phyloP scores from a whole-genome alignment of 2,113 vertebrate species.

The Terrapene triunguis region DNA sequence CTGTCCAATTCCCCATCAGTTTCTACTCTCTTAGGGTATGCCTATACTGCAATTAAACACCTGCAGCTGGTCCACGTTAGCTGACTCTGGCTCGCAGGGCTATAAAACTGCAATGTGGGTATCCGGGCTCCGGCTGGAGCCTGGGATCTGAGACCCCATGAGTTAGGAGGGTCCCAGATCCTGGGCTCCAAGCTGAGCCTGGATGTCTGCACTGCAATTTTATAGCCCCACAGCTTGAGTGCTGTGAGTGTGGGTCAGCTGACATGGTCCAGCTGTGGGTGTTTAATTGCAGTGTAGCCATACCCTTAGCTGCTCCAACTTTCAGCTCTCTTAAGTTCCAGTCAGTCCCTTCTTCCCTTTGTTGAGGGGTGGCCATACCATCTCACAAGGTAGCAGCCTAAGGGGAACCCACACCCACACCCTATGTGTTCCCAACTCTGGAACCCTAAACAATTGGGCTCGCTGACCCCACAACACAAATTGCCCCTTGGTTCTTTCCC shows the following conservation, averaged over 20 bases:
- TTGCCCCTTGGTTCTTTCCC: background rate
- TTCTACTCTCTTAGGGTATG: background rate
- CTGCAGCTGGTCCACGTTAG: background rate
- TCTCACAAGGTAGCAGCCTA: background rate
- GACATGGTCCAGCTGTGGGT: background rate
- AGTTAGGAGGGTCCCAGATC: background rate
- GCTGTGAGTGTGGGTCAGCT: background rate
- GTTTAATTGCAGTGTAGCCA: background rate
- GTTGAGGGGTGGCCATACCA: background rate
- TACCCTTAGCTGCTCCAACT: background rate
- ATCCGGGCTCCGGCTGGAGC: background rate
- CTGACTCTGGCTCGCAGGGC: background rate
- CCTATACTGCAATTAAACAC: background rate
- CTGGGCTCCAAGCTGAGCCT: background rate
- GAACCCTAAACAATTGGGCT: background rate
- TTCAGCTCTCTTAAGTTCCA: background rate
- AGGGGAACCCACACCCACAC: background rate
- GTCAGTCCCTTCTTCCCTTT: background rate
- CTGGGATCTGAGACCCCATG: background rate
- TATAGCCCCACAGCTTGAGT: background rate
- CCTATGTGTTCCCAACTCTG: background rate
- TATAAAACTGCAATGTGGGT: background rate
- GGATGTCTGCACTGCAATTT: background rate
- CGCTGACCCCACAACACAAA: background rate
- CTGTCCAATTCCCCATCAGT: background rate